Evolutionary conservation across 1,140 invertebrate species (phyloP).

Genomic region (Cydia splendana): DNA sequence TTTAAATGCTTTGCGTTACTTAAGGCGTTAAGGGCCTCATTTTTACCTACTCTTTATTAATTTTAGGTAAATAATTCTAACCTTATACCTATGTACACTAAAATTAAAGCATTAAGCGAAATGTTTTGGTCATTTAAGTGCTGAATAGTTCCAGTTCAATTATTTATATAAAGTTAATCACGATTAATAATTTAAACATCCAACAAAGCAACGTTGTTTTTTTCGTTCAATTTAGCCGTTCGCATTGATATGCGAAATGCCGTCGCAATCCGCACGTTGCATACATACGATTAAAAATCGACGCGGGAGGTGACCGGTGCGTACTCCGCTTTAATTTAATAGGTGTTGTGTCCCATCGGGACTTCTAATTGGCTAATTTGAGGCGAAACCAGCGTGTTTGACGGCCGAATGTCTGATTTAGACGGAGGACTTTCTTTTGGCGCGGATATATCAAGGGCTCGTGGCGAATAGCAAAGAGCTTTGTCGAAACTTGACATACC

Average conservation of each 20-base stretch:
- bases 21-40: too few species aligned
- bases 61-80: too few species aligned
- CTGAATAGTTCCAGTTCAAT: too few species aligned
- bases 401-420: slow-evolving; percentile 72
- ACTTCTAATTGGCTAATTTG: slow-evolving; percentile 79
- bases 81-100: too few species aligned
- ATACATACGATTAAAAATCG: slow-evolving; percentile 79
- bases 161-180: neutral
- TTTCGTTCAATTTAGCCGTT: slow-evolving; percentile 67
- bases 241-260: slow-evolving; percentile 77
- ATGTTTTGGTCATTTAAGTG: too few species aligned
- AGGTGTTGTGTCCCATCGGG: slow-evolving; percentile 67
- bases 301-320: slow-evolving; percentile 72
- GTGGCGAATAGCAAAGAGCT: slow-evolving; percentile 66
- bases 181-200: neutral
- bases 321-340: slow-evolving; percentile 76
- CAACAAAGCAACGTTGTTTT: slow-evolving; percentile 64
- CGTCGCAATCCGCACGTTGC: slow-evolving; percentile 64
- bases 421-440: slow-evolving; percentile 78
- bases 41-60: too few species aligned
- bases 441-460: slow-evolving; percentile 58
- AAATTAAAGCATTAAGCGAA: too few species aligned
- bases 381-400: slow-evolving; percentile 74
- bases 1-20: too few species aligned
- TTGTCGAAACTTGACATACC: neutral